Evolutionary conservation across 2,113 vertebrate genomes (phyloP), one percentile per base, ranked within the genome.

Genomic region (cattle (Bos taurus)): DNA sequence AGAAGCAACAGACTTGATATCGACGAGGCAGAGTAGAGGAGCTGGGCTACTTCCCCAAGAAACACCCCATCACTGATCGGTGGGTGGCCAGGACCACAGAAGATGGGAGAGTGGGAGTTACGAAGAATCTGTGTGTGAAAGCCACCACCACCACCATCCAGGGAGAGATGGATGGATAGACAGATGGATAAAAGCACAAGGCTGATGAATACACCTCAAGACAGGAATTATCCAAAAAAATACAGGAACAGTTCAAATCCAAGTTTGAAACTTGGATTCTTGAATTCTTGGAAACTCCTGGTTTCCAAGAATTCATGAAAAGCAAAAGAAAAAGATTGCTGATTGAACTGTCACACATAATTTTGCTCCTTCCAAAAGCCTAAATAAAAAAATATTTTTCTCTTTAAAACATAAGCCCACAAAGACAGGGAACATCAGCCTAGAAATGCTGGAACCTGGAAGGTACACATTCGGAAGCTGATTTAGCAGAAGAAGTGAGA

Each of bases 241-340:
- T 16, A 62, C 13, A 67, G 5, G 26, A 60, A n/a, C 14, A 48
- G 52, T 81, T 93, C 26, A 92, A 57, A 64, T 13, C 40, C 30
- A 91, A 96, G 40, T 43, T 62, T 12, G 19, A 71, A 71, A 71
- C 10, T 71, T 71, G 67, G 64, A 67, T 67, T 67, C 64, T n/a
- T 67, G 64, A 67, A n/a, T 67, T 67, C 64, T 67, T 67, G n/a
- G 17, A 71, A 71, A 36, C 36, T 90, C 60, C n/a, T 17, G 6
- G n/a, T 80, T 84, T 97, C 90, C 84, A 91, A 80, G 33, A 95
- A 95, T 71, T 71, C 1, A 48, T 82, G 83, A 80, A 97, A 30
- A 93, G 60, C 2, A 59, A 88, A 84, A 89, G 26, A 91, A 26
- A 74, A 80, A 86, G 7, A 84, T 16, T 91, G 28, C n/a, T 78